Base-by-base conservation (phyloP, 2,797 vertebrate genomes). In the Pteropus rufus region DNA sequence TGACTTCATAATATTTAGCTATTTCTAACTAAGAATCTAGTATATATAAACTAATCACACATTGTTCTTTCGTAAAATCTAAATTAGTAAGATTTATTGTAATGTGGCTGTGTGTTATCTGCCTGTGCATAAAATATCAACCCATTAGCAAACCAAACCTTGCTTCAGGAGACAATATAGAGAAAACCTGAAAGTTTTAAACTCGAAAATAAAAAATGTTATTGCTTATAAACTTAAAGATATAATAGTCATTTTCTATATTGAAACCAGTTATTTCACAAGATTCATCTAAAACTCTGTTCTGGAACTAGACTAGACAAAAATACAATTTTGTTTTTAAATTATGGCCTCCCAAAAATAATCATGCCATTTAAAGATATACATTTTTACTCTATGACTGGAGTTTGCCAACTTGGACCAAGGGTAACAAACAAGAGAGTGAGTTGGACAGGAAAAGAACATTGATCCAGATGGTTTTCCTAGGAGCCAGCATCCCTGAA, bases 21-120 rank as follows among this genome's bases (percentile, higher is more conserved):
- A 89, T 91, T 58, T n/a, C 44, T 90, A 91, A 97, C 89, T 54
- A 89, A 96, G 58, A 93, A 93, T 34, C 36, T 10, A 83, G 23
- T 18, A 21, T 88, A 21, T 67, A 29, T 70, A 76, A 85, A 83
- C 79, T 96, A 96, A 72, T 89, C 62, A 82, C 64, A 54, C n/a
- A 69, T 36, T 70, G 95, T 97, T 75, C 85, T 92, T 69, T 80
- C 10, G 0, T 70, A 29, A 91, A 88, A 46, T 79, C 60, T 82
- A 83, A 91, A 83, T 73, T 88, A 91, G 87, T 67, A 80, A 79
- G 54, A 70, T 58, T 24, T 91, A 56, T 16, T 87, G 26, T 44
- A 39, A 3, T n/a, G 0, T 26, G 18, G 49, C 10, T 83, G 5
- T 54, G 39, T 76, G 60, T 24, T 49, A 11, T 6, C 29, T 11